phyloP scores from a whole-genome alignment of 30 jellyfish, hydroid and myxozoan species.

The Aurelia coerulea region DNA sequence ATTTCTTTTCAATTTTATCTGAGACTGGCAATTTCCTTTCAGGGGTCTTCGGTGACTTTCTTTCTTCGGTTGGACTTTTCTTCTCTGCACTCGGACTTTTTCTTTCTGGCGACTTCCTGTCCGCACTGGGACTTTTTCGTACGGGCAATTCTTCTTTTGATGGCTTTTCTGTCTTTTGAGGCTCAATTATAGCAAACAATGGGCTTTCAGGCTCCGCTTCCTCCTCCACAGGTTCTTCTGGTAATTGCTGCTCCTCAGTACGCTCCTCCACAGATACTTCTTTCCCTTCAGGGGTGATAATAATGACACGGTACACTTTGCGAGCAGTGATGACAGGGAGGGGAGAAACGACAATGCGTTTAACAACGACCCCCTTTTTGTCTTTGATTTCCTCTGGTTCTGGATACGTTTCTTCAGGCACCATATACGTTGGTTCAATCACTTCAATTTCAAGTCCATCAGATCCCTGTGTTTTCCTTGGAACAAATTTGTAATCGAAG shows the following conservation, averaged over 20 bases:
- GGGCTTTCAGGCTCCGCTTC: background rate
- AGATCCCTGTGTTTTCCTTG: constrained; percentile 16
- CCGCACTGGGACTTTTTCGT: constrained; percentile 30
- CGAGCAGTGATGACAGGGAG: constrained; percentile 85
- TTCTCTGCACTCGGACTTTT: constrained; percentile 25
- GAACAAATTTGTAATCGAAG: constrained; percentile 43
- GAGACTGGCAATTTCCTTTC: constrained; percentile 22
- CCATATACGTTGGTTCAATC: constrained; percentile 23
- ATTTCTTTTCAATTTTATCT: constrained; percentile 14
- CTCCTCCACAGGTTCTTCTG: constrained; percentile 37
- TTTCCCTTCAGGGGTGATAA: constrained; percentile 59
- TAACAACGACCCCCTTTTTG: constrained; percentile 59
- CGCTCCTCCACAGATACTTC: constrained; percentile 36
- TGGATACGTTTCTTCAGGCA: constrained; percentile 33
- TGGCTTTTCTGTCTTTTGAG: constrained; percentile 11
- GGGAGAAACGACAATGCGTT: constrained; percentile 50
- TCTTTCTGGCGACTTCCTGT: constrained; percentile 18
- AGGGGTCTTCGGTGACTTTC: background rate
- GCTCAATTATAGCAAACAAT: constrained; percentile 27
- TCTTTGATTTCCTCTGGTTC: constrained; percentile 78
- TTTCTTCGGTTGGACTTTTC: constrained; percentile 30
- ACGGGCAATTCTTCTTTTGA: constrained; percentile 9
- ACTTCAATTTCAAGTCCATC: constrained; percentile 40
- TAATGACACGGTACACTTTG: constrained; percentile 64
- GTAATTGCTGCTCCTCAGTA: constrained; percentile 50